Evolutionary conservation across 2,888 invertebrate species (phyloP).

Genomic region (Lochmaea crataegi): DNA sequence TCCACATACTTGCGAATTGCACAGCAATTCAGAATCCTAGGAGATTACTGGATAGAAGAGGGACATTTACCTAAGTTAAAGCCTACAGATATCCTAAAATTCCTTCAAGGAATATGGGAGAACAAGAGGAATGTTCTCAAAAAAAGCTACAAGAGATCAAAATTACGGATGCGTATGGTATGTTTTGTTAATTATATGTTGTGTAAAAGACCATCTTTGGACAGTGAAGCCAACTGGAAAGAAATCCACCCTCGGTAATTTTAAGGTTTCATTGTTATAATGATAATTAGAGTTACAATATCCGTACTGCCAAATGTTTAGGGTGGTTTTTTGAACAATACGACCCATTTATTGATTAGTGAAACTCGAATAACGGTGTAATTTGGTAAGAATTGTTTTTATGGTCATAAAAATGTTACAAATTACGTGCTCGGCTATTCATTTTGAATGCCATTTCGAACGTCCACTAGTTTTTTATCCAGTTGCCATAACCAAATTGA

Average conservation of each 20-base stretch:
- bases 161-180: too few relatives aligned
- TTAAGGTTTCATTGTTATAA: constrained; percentile 20
- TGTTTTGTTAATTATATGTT: neutral
- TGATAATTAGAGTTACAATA: constrained; percentile 18
- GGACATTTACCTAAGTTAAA: too few relatives aligned
- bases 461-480: neutral
- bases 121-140: too few relatives aligned
- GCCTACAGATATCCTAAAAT: too few relatives aligned
- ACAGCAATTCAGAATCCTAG: too few relatives aligned
- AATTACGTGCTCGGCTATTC: too few relatives aligned
- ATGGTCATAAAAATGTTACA: neutral
- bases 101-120: too few relatives aligned
- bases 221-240: constrained; percentile 11
- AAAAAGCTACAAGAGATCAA: too few relatives aligned
- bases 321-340: constrained; percentile 15
- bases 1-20: too few relatives aligned
- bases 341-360: constrained; percentile 10
- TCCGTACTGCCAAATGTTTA: constrained; percentile 16
- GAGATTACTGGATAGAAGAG: too few relatives aligned
- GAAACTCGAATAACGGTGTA: neutral
- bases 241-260: constrained; percentile 7
- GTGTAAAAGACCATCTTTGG: neutral
- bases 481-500: too few relatives aligned
- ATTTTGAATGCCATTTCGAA: too few relatives aligned
- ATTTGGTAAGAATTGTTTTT: neutral